Percentiles rank a stretch among this genome's conserved stretches.
phyloP scores from a whole-genome alignment of 1,140 invertebrate species.

The Neelides sp. region DNA sequence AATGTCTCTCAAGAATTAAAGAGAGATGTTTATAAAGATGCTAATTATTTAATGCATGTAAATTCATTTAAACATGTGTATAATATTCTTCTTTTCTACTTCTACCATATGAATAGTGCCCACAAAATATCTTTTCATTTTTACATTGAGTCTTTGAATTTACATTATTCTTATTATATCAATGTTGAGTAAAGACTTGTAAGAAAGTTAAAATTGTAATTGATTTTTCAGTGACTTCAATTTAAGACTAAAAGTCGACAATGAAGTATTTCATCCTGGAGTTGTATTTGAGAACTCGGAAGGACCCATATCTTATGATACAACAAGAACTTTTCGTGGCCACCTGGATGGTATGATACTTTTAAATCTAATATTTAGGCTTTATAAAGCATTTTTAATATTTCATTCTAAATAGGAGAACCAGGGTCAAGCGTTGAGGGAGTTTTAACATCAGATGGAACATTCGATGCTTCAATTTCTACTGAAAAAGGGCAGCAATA shows the following conservation, averaged over 20 bases:
- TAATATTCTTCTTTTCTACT: no score
- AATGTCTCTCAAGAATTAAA: not conserved
- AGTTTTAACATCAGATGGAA: conserved; percentile 66
- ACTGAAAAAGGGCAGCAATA: conserved; percentile 58
- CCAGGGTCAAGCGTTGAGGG: conserved; percentile 70
- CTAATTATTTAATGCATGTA: not conserved
- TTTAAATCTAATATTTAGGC: not conserved
- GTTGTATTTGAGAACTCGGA: conserved; percentile 28
- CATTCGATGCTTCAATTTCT: conserved; percentile 76
- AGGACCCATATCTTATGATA: conserved; percentile 20
- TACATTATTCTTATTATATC: not conserved
- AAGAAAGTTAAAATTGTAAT: not conserved
- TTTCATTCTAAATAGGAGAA: conserved; percentile 51
- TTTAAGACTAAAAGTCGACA: conserved; percentile 17
- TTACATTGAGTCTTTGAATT: not conserved
- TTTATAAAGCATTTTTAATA: conserved; percentile 2
- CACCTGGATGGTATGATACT: conserved; percentile 19
- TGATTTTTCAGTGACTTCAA: conserved; percentile 15
- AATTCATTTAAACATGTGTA: no score
- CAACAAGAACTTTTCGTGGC: conserved; percentile 13
- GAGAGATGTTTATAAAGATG: not conserved
- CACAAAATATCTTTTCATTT: no score
- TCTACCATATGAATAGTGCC: no score
- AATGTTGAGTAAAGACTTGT: not conserved
- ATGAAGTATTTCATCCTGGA: conserved; percentile 25